phyloP scores from a whole-genome alignment of 1,140 invertebrate species.

The Notospermus geniculatus region DNA sequence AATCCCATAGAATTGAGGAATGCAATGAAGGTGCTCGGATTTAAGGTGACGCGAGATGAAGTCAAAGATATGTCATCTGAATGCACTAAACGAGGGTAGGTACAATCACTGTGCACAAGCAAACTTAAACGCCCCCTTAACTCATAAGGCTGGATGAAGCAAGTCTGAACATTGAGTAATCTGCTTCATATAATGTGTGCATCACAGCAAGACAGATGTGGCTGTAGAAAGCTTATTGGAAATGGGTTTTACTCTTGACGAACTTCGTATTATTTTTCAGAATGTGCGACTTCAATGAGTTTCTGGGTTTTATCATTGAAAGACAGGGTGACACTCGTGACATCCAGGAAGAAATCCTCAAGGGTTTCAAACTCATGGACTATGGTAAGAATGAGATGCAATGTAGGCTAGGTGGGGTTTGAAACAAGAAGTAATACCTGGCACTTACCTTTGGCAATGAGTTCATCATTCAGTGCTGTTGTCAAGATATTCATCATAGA shows the following conservation, averaged over 20 bases:
- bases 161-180: background rate
- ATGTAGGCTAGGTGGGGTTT: too few relatives aligned
- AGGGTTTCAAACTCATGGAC: slow-evolving; percentile 54
- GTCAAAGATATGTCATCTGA: slow-evolving; percentile 39
- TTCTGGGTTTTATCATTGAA: slow-evolving; percentile 52
- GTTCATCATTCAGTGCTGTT: too few relatives aligned
- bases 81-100: slow-evolving; percentile 4
- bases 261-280: slow-evolving; percentile 24
- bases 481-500: too few relatives aligned
- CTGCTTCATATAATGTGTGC: background rate
- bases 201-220: background rate
- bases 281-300: slow-evolving; percentile 50
- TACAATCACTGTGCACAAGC: background rate
- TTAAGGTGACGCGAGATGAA: slow-evolving; percentile 45
- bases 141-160: slow-evolving; percentile 23
- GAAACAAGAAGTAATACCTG: background rate
- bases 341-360: slow-evolving; percentile 51
- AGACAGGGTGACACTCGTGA: slow-evolving; percentile 50
- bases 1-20: slow-evolving; percentile 38
- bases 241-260: background rate
- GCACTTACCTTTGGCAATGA: background rate
- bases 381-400: slow-evolving; percentile 36
- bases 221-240: background rate
- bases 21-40: slow-evolving; percentile 44
- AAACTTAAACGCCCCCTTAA: background rate